A percentile compares a stretch with the other conserved stretches of the same genome.
These are phyloP conservation scores for Coregonus suidteri DNA, from an alignment of 2,797 vertebrate species.

Conservation along the genomic window DNA sequence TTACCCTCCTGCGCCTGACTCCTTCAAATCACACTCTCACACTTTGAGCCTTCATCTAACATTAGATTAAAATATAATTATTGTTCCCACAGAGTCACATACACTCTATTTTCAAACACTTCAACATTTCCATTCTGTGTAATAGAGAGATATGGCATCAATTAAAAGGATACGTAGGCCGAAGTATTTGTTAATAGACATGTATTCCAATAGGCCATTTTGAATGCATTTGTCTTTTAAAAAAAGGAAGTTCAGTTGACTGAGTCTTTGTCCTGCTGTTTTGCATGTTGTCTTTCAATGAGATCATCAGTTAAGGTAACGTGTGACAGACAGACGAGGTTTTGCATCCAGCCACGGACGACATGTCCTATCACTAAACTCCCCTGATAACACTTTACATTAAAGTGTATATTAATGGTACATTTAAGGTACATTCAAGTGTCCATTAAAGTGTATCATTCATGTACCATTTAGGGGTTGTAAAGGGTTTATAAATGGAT, in stretches of 20 bases:
- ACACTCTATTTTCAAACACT: too few relatives aligned
- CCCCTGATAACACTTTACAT: background rate
- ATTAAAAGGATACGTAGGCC: too few relatives aligned
- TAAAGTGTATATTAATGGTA: background rate
- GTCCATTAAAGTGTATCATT: background rate
- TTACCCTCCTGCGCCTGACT: too few relatives aligned
- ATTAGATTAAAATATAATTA: too few relatives aligned
- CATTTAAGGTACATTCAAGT: background rate
- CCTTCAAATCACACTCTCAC: too few relatives aligned
- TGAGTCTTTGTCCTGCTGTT: slow-evolving; percentile 9
- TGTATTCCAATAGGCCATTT: background rate
- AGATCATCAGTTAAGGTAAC: background rate
- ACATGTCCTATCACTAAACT: background rate
- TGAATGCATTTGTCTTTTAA: background rate
- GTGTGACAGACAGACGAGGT: background rate
- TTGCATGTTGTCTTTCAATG: slow-evolving; percentile 11
- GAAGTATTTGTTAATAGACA: background rate
- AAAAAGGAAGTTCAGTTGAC: slow-evolving; percentile 7
- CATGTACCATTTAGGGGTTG: background rate
- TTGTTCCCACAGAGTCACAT: too few relatives aligned
- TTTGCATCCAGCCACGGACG: background rate
- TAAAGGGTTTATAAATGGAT: too few relatives aligned
- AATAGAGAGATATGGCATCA: too few relatives aligned
- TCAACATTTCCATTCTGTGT: too few relatives aligned
- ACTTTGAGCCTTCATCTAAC: background rate